Conservation (phyloP, 2,113 vertebrate genomes). For the Eudyptes chrysolophus region DNA sequence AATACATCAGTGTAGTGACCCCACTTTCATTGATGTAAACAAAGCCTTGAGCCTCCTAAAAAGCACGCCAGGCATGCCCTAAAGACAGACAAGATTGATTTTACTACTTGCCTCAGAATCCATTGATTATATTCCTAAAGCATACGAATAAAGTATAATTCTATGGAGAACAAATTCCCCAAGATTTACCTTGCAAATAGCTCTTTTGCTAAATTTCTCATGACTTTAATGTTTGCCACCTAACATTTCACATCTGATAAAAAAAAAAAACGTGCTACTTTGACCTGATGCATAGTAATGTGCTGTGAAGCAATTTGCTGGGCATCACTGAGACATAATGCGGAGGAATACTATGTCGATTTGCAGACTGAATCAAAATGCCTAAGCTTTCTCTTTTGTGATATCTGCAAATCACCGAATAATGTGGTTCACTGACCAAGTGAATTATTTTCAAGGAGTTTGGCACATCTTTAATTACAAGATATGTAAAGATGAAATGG, state of each 20-base stretch:
- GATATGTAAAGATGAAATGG: slow-evolving; percentile 65
- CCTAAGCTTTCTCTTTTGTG: slow-evolving; percentile 32
- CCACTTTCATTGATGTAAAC: neutral
- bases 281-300: slow-evolving; percentile 14
- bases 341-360: neutral
- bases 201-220: neutral
- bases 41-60: neutral
- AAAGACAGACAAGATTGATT: neutral
- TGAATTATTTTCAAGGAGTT: slow-evolving; percentile 44
- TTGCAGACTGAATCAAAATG: slow-evolving; percentile 25
- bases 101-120: neutral
- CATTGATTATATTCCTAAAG: neutral
- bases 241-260: neutral
- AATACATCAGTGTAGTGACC: neutral
- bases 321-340: neutral
- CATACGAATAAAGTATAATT: neutral
- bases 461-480: slow-evolving; percentile 68
- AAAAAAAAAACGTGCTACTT: neutral
- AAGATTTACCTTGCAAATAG: neutral
- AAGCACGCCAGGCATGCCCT: neutral
- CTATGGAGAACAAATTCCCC: neutral
- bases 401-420: slow-evolving; percentile 43
- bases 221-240: neutral
- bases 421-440: slow-evolving; percentile 63
- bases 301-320: slow-evolving; percentile 37